Conservation (phyloP, 2,797 vertebrate species). For the Taenioides sp. region DNA sequence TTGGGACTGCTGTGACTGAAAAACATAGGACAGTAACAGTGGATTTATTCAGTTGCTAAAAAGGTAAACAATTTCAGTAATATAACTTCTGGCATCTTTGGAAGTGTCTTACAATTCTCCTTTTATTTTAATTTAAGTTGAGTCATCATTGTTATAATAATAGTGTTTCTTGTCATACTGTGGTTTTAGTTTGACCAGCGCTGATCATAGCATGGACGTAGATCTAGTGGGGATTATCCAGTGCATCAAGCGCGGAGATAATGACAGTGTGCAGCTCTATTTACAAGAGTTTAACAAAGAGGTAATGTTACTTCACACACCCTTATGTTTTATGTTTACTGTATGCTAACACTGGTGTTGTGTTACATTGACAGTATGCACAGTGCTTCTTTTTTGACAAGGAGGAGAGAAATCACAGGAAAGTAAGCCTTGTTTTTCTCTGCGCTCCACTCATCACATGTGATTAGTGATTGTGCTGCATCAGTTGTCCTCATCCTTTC, state of each 20-base stretch:
- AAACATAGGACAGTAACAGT: not conserved
- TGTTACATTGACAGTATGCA: conserved; percentile 55
- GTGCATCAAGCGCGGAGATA: conserved; percentile 73
- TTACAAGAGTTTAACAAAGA: conserved; percentile 76
- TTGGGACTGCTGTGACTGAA: conserved; percentile 7
- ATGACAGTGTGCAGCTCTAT: conserved; percentile 63
- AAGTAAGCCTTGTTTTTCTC: conserved; percentile 44
- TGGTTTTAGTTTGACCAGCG: not conserved
- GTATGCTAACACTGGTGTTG: not conserved
- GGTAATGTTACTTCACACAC: conserved; percentile 47
- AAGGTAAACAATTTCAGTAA: conserved; percentile 42
- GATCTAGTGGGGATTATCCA: conserved; percentile 75
- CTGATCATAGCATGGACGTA: conserved; percentile 63
- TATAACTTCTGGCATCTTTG: not conserved
- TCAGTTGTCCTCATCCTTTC: conserved; percentile 72
- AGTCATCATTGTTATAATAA: conserved; percentile 39
- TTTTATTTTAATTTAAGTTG: not conserved
- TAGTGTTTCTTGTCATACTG: conserved; percentile 46
- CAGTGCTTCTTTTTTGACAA: conserved; percentile 76
- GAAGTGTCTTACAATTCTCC: conserved; percentile 4
- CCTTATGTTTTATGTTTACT: conserved; percentile 4
- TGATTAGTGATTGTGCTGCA: conserved; percentile 73
- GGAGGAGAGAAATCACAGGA: conserved; percentile 61
- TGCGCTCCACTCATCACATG: conserved; percentile 26
- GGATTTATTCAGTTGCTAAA: conserved; percentile 12